Evolutionary conservation across 1,140 invertebrate species (phyloP), one percentile per base, ranked within the genome.

Genomic region (Apis laboriosa): DNA sequence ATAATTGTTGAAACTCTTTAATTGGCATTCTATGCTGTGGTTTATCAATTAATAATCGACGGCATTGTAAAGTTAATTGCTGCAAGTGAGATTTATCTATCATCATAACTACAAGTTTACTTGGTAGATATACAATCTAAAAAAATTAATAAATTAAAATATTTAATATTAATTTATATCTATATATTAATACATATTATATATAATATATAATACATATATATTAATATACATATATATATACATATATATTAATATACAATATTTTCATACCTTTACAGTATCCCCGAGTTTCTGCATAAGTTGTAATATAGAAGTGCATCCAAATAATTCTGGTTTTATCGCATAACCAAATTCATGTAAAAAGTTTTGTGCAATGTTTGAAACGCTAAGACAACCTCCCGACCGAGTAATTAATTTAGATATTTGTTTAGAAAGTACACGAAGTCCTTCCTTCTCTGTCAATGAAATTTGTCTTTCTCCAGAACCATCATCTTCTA

Each of bases 281-380:
- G 92, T 93, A 79, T 94, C 92, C 21, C 90, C 86, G 19, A 96
- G 91, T 88, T 95, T 95, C 53, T 93, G 88, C 74, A 96, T 89
- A 3, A 96, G 89, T 75, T 96, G 94, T 67, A 94, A 88, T 17
- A 96, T 87, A 11, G 95, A 94, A 80, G 91, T 89, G 78, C 95
- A 96, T 28, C 94, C 94, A 87, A 96, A 96, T 5, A 93, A 89
- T 77, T 95, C 92, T 0, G 95, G 95, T 88, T 94, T 95, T 13
- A 96, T 86, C 13, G 95, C 93, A 90, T 95, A 96, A 5, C 96
- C 96, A 90, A 94, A 96, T 86, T 95, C 94, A 86, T 92, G 93
- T 7, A 95, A 79, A 87, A 95, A 96, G 0, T 93, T 90, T n/a
- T 93, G 90, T 13, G 92, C 90, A 21, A 96, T 90, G 43, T 93